Base-by-base conservation (phyloP, 2,888 invertebrate species). In the Acronicta alni region DNA sequence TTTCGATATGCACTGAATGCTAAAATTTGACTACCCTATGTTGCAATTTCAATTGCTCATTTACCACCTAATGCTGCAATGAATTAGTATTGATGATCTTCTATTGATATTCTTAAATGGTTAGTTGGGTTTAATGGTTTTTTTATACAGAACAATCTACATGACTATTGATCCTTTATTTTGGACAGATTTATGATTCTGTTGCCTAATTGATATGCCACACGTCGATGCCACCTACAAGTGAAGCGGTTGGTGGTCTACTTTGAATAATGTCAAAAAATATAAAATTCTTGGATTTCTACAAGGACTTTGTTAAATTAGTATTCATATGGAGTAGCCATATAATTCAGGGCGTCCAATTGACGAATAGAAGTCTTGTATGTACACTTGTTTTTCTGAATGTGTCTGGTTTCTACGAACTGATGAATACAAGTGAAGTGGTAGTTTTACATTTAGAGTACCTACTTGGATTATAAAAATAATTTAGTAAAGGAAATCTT, bases 161-260 rank as follows among this genome's bases (percentile, higher is more conserved):
- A 39, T 46, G 57, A 39, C 59, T 10, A 57, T 38, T 12, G 39
- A 3, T n/a, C 58, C 45, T 57, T 69, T 43, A 42, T 54, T 41
- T 37, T 7, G 5, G 17, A 47, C 12, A 53, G 43, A 18, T 57
- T 47, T 52, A 16, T 54, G 49, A 32, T 52, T 54, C n/a, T 41
- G 38, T 47, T 41, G 23, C 30, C 46, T 57, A 48, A 57, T 74
- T 77, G 55, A 46, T 60, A 77, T 75, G 57, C 58, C n/a, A 51
- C 57, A 57, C 60, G 38, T 44, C 23, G 38, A 30, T 59, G 47
- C 51, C 53, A 58, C 66, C 48, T 42, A 38, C 60, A 54, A 60
- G 32, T 39, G 42, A 58, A 53, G 23, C 39, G 15, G 57, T 71
- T 63, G 75, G 74, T 74, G 74, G 74, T 77, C 78, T 17, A 16